Base-by-base conservation (phyloP, 2,797 vertebrate genomes). In the Tiaroga cobitis region DNA sequence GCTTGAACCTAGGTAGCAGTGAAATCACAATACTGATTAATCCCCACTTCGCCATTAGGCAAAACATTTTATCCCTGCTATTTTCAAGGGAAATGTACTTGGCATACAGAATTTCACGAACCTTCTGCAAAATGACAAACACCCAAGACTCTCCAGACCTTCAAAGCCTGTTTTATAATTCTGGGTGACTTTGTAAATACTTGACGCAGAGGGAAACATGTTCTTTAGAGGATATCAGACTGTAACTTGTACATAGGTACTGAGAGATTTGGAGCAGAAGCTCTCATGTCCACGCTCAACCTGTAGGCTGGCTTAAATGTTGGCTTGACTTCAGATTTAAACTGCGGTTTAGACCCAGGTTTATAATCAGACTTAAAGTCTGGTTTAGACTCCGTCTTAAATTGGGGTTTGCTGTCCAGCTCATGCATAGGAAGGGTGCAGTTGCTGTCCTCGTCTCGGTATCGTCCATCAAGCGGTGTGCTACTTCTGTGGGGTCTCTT, bases 211-310 rank as follows among this genome's bases (percentile, higher is more conserved):
- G 15, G 15, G 7, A 73, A 61, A n/a, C n/a, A 49, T 4, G n/a
- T 13, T 63, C 5, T 74, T 67, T 39, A 61, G 32, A 72, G 37
- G 18, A 78, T 83, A 21, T 65, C 81, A 37, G 67, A 74, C n/a
- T n/a, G 51, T 8, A 19, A 91, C 0, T 61, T 80, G 24, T 87
- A 80, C 13, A 9, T 10, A 24, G 9, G 91, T 41, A 18, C 21
- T 21, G 77, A 91, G 34, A 97, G 86, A 84, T 94, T 93, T 2
- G 97, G 97, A 43, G 96, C 96, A 0, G 96, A 97, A 11, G 95
- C 95, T 68, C 90, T 83, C 10, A 94, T 87, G 63, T 93, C 93
- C n/a, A 90, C 88, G 11, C 89, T 91, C 1, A 85, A 13, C 39
- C 63, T 90, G 74, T 93, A 85, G 24, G 49, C 8, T 26, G 84